A percentile compares a stretch with the other conserved stretches of the same genome.
These are phyloP conservation scores for Phortica okadai DNA, from an alignment of 2,888 invertebrate genomes.

Conservation along the genomic window DNA sequence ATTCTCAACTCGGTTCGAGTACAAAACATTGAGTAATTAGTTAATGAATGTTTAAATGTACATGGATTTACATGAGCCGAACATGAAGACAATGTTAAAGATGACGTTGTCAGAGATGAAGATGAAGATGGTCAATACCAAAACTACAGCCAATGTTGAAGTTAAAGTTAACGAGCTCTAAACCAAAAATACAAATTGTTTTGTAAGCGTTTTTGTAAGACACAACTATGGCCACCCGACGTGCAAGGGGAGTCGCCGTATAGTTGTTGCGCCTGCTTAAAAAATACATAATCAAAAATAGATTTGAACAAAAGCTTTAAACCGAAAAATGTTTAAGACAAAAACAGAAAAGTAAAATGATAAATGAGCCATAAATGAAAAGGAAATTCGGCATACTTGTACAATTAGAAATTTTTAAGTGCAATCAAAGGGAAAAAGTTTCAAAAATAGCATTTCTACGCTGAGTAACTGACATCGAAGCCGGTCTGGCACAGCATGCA, in stretches of 20 bases:
- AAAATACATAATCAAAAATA: slow-evolving; percentile 29
- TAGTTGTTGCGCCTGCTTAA: neutral
- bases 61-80: slow-evolving; percentile 18
- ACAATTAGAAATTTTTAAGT: slow-evolving; percentile 28
- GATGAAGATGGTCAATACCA: neutral
- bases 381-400: slow-evolving; percentile 4
- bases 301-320: slow-evolving; percentile 22
- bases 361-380: slow-evolving; percentile 25
- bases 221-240: neutral
- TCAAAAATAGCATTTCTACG: neutral
- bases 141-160: neutral
- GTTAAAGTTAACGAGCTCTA: slow-evolving; percentile 1
- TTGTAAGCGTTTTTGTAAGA: slow-evolving; percentile 8
- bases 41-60: slow-evolving; percentile 19
- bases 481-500: neutral
- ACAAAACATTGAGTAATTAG: slow-evolving; percentile 22
- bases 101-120: neutral
- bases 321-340: slow-evolving; percentile 6
- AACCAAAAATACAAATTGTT: slow-evolving; percentile 21
- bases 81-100: neutral
- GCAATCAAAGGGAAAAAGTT: slow-evolving; percentile 16
- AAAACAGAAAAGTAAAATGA: slow-evolving; percentile 6
- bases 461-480: neutral
- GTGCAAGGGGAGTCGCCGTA: neutral
- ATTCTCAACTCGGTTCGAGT: neutral